phyloP scores from a whole-genome alignment of 2,113 vertebrate species.

The Saguinus midas region DNA sequence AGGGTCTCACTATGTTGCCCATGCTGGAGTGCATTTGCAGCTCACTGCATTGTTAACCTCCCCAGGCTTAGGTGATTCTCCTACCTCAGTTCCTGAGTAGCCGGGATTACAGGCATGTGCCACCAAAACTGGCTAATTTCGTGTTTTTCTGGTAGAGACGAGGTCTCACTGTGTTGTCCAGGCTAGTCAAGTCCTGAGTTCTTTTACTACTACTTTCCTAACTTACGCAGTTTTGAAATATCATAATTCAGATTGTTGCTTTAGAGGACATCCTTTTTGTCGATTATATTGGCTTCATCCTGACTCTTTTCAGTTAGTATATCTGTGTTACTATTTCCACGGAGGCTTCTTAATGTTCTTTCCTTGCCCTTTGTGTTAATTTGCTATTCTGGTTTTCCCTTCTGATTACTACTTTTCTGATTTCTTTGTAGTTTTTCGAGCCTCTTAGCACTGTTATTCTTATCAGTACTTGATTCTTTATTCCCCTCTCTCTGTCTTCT shows the following conservation, averaged over 20 bases:
- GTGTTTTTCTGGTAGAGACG: too few species aligned
- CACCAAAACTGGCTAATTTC: too few species aligned
- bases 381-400: background rate
- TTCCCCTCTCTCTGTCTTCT: background rate
- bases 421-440: background rate
- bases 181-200: too few species aligned
- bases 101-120: too few species aligned
- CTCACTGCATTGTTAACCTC: too few species aligned
- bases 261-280: background rate
- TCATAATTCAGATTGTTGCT: background rate
- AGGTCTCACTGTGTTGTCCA: too few species aligned
- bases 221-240: background rate
- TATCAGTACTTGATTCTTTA: background rate
- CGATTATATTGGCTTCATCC: background rate
- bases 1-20: too few species aligned
- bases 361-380: background rate
- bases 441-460: background rate
- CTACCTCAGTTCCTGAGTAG: too few species aligned
- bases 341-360: background rate
- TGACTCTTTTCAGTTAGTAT: background rate
- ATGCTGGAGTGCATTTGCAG: too few species aligned
- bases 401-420: background rate
- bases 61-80: too few species aligned
- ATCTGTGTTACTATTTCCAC: background rate
- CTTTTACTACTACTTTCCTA: background rate